A percentile compares a stretch with the other conserved stretches of the same genome.
Conservation (phyloP, 2,888 invertebrate genomes). For the Temnothorax unifasciatus region DNA sequence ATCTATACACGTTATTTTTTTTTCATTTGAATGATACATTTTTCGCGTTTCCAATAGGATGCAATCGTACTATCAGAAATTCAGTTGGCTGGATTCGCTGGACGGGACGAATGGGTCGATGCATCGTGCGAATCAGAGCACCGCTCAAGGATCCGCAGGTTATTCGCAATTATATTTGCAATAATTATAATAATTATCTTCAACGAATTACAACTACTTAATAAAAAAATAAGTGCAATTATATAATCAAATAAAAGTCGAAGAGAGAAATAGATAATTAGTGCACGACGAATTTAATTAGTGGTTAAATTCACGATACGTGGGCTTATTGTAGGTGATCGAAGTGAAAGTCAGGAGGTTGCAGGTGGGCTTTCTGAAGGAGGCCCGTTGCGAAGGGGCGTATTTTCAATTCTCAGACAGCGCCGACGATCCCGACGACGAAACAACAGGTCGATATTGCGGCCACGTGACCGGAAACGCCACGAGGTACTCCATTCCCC, state of each 20-base stretch:
- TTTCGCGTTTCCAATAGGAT: constrained; percentile 71
- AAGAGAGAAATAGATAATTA: background rate
- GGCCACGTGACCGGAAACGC: constrained; percentile 80
- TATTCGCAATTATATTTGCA: background rate
- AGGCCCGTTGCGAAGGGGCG: constrained; percentile 80
- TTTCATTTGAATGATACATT: constrained; percentile 15
- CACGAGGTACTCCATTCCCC: constrained; percentile 75
- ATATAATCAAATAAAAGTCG: background rate
- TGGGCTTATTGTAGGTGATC: constrained; percentile 73
- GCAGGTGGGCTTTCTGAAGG: constrained; percentile 80
- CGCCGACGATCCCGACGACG: constrained; percentile 76
- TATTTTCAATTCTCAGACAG: constrained; percentile 80
- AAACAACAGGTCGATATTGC: constrained; percentile 80
- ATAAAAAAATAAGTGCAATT: background rate
- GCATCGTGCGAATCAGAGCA: constrained; percentile 79
- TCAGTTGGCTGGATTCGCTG: constrained; percentile 83
- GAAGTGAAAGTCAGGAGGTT: constrained; percentile 79
- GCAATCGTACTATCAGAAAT: constrained; percentile 81
- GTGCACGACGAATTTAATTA: background rate
- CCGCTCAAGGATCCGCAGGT: constrained; percentile 81
- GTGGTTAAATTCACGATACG: background rate
- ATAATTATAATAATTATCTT: constrained; percentile 16
- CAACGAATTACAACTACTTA: background rate
- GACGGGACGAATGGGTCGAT: constrained; percentile 83
- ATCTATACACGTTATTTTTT: background rate